These are phyloP conservation scores for Platycheirus albimanus DNA, from an alignment of 2,888 invertebrate species.

Conservation along the genomic window DNA sequence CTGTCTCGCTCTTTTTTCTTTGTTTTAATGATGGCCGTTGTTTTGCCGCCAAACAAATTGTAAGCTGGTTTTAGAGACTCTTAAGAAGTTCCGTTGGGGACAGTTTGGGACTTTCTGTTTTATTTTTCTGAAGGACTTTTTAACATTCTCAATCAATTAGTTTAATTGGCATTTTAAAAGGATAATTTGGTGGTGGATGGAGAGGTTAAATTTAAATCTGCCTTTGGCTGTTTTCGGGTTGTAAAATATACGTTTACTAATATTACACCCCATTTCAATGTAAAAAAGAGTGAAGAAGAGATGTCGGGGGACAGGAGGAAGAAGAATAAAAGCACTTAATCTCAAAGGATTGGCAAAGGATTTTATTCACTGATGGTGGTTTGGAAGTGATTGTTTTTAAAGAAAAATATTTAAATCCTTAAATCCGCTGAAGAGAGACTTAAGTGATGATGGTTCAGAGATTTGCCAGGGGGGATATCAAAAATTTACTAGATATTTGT, in stretches of 20 bases:
- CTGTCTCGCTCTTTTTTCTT: conserved; percentile 15
- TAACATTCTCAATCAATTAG: conserved; percentile 70
- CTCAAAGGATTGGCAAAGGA: conserved; percentile 62
- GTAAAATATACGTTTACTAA: conserved; percentile 24
- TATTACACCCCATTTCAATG: conserved; percentile 43
- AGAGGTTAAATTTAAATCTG: conserved; percentile 27
- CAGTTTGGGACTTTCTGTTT: conserved; percentile 56
- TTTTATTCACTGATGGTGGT: conserved; percentile 45
- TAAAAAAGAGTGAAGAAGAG: no score
- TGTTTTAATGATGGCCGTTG: conserved; percentile 50
- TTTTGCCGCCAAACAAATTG: conserved; percentile 17
- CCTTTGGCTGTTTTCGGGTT: conserved; percentile 21
- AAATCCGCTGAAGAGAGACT: conserved; percentile 16
- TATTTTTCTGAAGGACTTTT: conserved; percentile 56
- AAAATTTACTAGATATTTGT: not conserved
- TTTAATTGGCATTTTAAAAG: conserved; percentile 67
- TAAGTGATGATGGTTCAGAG: conserved; percentile 13
- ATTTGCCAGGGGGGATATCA: not conserved
- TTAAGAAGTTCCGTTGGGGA: conserved; percentile 43
- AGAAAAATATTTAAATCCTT: conserved; percentile 23
- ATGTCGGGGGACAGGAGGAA: not conserved
- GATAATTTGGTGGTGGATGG: not conserved
- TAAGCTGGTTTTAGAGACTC: conserved; percentile 10
- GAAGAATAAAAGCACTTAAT: conserved; percentile 46
- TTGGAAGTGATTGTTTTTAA: conserved; percentile 39